phyloP scores from a whole-genome alignment of 2,888 invertebrate genomes.

The Silvanus unidentatus region DNA sequence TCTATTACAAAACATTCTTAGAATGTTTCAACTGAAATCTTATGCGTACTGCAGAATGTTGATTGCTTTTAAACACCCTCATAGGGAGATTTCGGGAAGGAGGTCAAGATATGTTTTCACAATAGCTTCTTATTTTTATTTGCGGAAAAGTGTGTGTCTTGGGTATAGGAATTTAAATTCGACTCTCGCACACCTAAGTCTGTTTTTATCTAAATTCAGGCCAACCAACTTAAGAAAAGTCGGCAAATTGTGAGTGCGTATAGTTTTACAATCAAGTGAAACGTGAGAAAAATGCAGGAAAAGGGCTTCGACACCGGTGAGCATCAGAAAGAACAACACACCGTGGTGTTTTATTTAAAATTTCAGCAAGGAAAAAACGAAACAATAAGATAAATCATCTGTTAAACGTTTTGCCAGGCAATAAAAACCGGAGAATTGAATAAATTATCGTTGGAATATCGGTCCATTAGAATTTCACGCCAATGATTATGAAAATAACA shows the following conservation, averaged over 20 bases:
- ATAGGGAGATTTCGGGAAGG: not conserved
- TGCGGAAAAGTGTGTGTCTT: too few species aligned
- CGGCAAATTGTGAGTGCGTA: constrained; percentile 28
- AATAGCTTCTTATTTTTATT: not conserved
- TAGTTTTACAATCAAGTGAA: constrained; percentile 29
- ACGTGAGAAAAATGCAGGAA: constrained; percentile 28
- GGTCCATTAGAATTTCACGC: constrained; percentile 40
- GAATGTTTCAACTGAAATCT: too few species aligned
- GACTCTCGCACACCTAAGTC: constrained; percentile 17
- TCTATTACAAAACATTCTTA: too few species aligned
- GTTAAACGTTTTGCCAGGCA: constrained; percentile 32
- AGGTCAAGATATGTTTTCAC: not conserved
- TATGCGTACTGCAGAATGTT: too few species aligned
- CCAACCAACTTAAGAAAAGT: constrained; percentile 27
- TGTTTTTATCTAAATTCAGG: constrained; percentile 32
- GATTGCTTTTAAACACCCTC: too few species aligned
- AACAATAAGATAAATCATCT: constrained; percentile 39
- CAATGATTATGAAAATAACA: constrained; percentile 36
- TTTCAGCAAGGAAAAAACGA: constrained; percentile 21
- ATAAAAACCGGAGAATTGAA: constrained; percentile 40
- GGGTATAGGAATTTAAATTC: constrained; percentile 24
- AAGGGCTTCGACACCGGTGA: not conserved
- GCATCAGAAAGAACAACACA: not conserved
- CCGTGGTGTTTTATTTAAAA: constrained; percentile 20
- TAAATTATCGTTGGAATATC: constrained; percentile 39